A percentile compares a stretch with the other conserved stretches of the same genome.
Conservation (phyloP, 2,113 vertebrate species). For the Martes martes region DNA sequence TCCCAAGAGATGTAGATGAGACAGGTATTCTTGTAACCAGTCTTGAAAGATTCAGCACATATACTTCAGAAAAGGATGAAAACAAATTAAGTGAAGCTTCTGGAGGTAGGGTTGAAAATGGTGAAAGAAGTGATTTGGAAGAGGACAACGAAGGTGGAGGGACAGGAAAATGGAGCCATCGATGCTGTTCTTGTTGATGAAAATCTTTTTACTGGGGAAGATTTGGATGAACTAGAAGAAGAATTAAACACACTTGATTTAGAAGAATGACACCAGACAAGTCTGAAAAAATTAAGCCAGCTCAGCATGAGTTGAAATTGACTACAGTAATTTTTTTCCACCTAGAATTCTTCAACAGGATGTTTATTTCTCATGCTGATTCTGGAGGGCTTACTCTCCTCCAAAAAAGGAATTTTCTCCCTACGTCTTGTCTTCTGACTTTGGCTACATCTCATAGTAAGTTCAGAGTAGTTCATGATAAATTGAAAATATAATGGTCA, state of each 20-base stretch:
- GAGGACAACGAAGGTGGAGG: slow-evolving; percentile 79
- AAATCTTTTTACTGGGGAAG: slow-evolving; percentile 98
- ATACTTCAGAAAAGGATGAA: slow-evolving; percentile 81
- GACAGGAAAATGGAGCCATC: slow-evolving; percentile 82
- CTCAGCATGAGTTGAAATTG: slow-evolving; percentile 78
- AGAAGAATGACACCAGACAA: slow-evolving; percentile 88
- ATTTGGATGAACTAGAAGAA: slow-evolving; percentile 98
- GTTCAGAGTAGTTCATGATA: slow-evolving; percentile 77
- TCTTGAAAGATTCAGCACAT: slow-evolving; percentile 89
- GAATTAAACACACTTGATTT: slow-evolving; percentile 95
- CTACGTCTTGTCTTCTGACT: slow-evolving; percentile 74
- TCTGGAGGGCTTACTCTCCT: slow-evolving; percentile 72
- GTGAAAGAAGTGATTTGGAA: slow-evolving; percentile 81
- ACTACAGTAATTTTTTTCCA: slow-evolving; percentile 76
- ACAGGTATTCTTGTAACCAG: slow-evolving; percentile 95
- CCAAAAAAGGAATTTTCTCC: slow-evolving; percentile 69
- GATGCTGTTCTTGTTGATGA: slow-evolving; percentile 96
- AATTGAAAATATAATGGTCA: slow-evolving; percentile 70
- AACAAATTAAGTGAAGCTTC: slow-evolving; percentile 94
- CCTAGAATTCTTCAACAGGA: slow-evolving; percentile 78
- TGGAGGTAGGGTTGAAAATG: slow-evolving; percentile 89
- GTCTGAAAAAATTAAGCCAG: slow-evolving; percentile 56
- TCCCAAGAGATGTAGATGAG: slow-evolving; percentile 95
- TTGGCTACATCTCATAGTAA: slow-evolving; percentile 80
- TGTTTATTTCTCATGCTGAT: slow-evolving; percentile 78